Conservation (phyloP, 1,140 invertebrate species). For the Sipha flava region DNA sequence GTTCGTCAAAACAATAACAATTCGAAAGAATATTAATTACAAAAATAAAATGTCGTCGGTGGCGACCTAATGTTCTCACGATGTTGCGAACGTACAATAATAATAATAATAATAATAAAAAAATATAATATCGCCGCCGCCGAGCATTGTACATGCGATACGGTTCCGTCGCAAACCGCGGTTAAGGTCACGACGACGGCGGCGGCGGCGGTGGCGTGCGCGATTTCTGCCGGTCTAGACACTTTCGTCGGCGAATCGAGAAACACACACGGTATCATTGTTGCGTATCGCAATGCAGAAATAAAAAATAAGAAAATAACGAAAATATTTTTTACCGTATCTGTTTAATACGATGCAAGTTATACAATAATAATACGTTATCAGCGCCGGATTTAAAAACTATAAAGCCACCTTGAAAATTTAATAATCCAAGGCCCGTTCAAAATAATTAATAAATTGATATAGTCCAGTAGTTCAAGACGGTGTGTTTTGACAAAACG, state of each 20-base stretch:
- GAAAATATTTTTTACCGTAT: no score
- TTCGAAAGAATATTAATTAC: not conserved
- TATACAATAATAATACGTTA: no score
- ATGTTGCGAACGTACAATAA: conserved; percentile 3
- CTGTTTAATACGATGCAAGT: no score
- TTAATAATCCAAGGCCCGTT: no score
- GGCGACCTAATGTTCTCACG: not conserved
- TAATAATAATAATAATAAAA: no score
- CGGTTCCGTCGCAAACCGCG: not conserved
- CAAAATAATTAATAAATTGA: no score
- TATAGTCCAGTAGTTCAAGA: no score
- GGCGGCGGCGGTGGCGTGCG: not conserved
- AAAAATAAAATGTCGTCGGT: not conserved
- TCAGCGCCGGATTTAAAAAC: no score
- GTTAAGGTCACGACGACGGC: conserved; percentile 7
- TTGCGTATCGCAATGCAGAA: no score
- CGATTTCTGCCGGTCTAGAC: not conserved
- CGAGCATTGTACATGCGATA: not conserved
- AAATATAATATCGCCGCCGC: not conserved
- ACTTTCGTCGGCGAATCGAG: not conserved
- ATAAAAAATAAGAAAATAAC: no score
- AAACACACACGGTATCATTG: not conserved
- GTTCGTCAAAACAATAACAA: not conserved
- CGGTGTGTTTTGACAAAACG: no score
- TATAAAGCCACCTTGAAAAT: no score